These are phyloP conservation scores for Aleadryas rufinucha DNA, from an alignment of 2,113 vertebrate species.

Conservation along the genomic window DNA sequence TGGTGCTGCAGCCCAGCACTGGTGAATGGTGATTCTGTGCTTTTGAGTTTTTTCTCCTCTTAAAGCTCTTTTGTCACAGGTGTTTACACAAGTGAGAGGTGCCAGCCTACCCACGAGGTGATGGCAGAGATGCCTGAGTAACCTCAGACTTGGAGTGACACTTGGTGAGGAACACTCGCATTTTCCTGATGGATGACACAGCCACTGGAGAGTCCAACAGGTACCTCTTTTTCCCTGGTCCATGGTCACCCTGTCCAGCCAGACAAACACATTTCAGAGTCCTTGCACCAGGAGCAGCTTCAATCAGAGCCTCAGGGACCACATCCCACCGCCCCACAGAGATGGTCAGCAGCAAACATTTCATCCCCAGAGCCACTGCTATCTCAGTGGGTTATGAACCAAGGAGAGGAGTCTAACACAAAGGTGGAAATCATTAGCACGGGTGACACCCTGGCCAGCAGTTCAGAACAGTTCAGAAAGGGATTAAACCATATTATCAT, in stretches of 20 bases:
- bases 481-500: neutral
- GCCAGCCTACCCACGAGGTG: neutral
- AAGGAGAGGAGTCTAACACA: rapidly evolving
- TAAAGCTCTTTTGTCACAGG: neutral
- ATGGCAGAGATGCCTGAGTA: neutral
- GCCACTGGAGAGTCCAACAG: rapidly evolving
- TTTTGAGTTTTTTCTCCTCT: neutral
- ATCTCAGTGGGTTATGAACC: neutral
- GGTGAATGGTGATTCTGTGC: neutral
- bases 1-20: rapidly evolving
- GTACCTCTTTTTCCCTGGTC: neutral
- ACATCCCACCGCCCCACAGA: neutral
- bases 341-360: neutral
- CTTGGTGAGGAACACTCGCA: neutral
- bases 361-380: neutral
- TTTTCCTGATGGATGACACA: neutral
- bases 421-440: neutral
- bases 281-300: neutral
- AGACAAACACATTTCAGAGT: neutral
- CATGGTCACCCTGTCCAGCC: neutral
- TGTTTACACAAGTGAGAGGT: neutral
- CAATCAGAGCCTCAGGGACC: neutral
- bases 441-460: neutral
- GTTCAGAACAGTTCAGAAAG: neutral
- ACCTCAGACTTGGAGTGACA: neutral